These are phyloP conservation scores for Ectropis crepuscularia DNA, from an alignment of 2,888 invertebrate genomes.

Conservation along the genomic window DNA sequence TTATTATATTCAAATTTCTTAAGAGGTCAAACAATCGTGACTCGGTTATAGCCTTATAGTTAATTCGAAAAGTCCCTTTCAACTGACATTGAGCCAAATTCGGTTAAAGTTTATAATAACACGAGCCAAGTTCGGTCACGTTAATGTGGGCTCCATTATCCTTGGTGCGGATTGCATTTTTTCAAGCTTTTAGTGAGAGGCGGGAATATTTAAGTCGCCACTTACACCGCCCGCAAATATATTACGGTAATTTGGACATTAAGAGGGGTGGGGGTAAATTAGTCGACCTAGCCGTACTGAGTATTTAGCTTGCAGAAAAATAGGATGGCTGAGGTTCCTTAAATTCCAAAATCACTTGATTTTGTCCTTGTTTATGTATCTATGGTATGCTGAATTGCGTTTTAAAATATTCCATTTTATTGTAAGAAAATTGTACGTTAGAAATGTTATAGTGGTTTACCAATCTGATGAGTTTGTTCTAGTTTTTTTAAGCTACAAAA, in stretches of 20 bases:
- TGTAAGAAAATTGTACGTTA: too few relatives aligned
- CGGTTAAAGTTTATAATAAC: conserved; percentile 20
- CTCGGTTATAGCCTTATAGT: too few relatives aligned
- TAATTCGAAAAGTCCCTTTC: background rate
- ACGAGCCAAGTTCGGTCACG: conserved; percentile 12
- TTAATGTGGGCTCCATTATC: conserved; percentile 24
- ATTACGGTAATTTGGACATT: conserved; percentile 66
- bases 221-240: conserved; percentile 69
- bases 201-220: conserved; percentile 68
- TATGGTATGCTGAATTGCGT: too few relatives aligned
- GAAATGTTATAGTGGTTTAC: too few relatives aligned
- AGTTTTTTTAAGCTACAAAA: too few relatives aligned
- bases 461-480: too few relatives aligned
- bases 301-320: background rate
- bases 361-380: too few relatives aligned
- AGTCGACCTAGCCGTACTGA: conserved; percentile 10
- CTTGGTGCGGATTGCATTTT: conserved; percentile 48
- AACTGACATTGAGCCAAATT: background rate
- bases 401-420: background rate
- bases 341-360: too few relatives aligned
- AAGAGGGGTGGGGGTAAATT: conserved; percentile 48
- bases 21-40: too few relatives aligned
- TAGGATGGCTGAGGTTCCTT: too few relatives aligned
- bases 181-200: conserved; percentile 48
- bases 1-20: too few relatives aligned